Base-by-base conservation (phyloP, 2,113 vertebrate genomes). In the Prunella fulvescens region DNA sequence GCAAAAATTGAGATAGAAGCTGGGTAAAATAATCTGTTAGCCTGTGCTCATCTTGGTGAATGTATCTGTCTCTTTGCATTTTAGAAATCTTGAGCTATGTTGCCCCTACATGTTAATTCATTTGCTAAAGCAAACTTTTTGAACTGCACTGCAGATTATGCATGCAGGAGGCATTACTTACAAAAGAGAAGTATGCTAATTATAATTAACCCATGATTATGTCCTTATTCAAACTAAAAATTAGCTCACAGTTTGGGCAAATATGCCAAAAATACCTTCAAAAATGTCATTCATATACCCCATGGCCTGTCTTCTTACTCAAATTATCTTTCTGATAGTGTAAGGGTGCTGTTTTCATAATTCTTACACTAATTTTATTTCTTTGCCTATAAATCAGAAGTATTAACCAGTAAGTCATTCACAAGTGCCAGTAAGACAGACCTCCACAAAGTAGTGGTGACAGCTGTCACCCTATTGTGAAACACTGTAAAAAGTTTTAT, bases 401-500 rank as follows among this genome's bases (percentile, higher is more conserved):
- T 72, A 73, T 90, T 62, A 87, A 84, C 28, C 33, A 79, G 62
- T 85, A 84, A 90, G 90, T 95, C 69, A 96, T 86, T 91, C 90
- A 74, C 35, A 57, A 88, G 72, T 91, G 84, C 88, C 50, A 40
- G 85, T 62, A 81, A 86, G 71, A 88, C 33, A 69, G 73, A 69
- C 47, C 58, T 33, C 40, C 58, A 74, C 71, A 83, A 94, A 95
- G 78, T 82, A 62, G 51, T 47, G 58, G 37, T 97, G 96, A 95
- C 95, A 97, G 96, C 96, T 97, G 94, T 94, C 96, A 97, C 39
- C 81, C 70, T 83, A 73, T 80, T 83, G 89, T 85, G 86, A 95
- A 95, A 50, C 56, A 82, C 62, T 95, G 69, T 90, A 71, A 86
- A 97, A 97, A 94, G 86, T 97, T 97, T 96, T 94, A 82, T 97